Base-by-base conservation (phyloP, 2,888 invertebrate genomes). In the Xestia rhomboidea region DNA sequence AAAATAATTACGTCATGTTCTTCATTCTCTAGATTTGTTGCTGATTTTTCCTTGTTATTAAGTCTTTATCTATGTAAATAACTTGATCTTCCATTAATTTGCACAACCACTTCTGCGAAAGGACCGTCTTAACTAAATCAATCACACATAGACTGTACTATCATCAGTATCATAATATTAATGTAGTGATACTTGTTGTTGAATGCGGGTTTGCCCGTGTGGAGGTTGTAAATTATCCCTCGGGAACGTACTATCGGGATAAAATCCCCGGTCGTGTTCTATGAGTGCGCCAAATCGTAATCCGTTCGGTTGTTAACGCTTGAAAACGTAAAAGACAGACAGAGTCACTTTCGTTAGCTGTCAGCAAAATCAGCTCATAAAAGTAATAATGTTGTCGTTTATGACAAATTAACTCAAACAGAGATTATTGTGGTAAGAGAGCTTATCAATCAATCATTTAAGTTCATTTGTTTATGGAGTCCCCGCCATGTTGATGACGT, bases 401-500 rank as follows among this genome's bases (percentile, higher is more conserved):
- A 51, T 67, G 24, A 54, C 54, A 30, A 57, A 62, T 51, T 30
- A 60, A 64, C 27, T 46, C 51, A 49, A 41, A 44, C 30, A 38
- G 15, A 70, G 46, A 70, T 76, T 70, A 41, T 44, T 60, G 46
- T 34, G 0, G 10, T n/a, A 21, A 34, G 15, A 38, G 18, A 24
- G n/a, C 11, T 49, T 24, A 60, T 71, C n/a, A 68, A 76, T 69
- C 46, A 66, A 72, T 68, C 72, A 70, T 30, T 38, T 15, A 3
- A 63, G 34, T 68, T 27, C 63, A 51, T 51, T 72, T 60, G 34
- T n/a, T 63, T n/a, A 11, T 51, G 63, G 62, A 64, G 63, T n/a
- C n/a, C 63, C 63, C 2, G 34, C 15, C 27, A 13, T 21, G 51
- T 54, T 18, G 46, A 46, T 82, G 54, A 82, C 63, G 68, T 77